Evolutionary conservation across 2,113 vertebrate species (phyloP).

Genomic region (Chlamydotis undulata): DNA sequence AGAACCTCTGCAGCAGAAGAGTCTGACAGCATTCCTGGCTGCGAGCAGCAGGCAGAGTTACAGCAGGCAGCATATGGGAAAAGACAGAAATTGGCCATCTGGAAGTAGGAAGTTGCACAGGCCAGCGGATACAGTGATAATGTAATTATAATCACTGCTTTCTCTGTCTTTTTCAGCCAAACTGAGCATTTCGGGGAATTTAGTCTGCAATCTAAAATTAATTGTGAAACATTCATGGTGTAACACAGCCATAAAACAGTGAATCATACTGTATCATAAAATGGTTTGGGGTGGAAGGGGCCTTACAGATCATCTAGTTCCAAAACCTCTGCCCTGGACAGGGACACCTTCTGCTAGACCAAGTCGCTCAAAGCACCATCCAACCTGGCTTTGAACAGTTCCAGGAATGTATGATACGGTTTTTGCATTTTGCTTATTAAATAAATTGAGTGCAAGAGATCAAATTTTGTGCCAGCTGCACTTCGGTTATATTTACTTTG

Average conservation of each 20-base stretch:
- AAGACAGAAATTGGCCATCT: neutral
- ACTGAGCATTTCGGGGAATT: neutral
- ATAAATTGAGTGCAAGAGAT: neutral
- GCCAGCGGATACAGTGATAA: neutral
- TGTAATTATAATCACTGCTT: neutral
- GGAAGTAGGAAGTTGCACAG: neutral
- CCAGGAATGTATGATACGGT: no score
- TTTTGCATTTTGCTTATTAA: neutral
- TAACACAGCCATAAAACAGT: neutral
- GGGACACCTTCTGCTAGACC: no score
- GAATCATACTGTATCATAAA: no score
- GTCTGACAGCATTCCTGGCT: neutral
- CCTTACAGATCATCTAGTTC: no score
- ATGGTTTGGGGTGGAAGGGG: no score
- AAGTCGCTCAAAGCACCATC: no score
- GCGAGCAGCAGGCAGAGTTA: neutral
- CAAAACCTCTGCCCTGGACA: no score
- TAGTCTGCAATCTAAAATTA: neutral
- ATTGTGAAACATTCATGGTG: neutral
- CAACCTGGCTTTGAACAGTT: no score
- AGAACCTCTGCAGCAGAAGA: neutral
- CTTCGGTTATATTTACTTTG: neutral
- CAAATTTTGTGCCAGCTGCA: neutral
- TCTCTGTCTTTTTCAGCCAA: neutral
- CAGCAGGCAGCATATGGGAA: neutral